A percentile compares a stretch with the other conserved stretches of the same genome.
These are phyloP conservation scores for Parochlus steinenii DNA, from an alignment of 2,888 invertebrate genomes.

Conservation along the genomic window DNA sequence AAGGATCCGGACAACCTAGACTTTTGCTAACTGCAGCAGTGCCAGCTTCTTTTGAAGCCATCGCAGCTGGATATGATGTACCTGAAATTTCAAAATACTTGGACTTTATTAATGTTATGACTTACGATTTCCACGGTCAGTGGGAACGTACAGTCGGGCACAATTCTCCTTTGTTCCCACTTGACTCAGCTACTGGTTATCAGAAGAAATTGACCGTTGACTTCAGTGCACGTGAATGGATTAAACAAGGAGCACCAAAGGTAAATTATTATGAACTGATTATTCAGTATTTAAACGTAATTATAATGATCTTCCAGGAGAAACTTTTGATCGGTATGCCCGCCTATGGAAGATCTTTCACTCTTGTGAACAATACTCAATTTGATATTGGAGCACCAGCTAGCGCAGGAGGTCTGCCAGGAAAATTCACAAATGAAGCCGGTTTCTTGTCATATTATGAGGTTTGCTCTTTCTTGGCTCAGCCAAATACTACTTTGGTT, in stretches of 20 bases:
- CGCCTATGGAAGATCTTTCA: slow-evolving; percentile 84
- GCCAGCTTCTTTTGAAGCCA: slow-evolving; percentile 84
- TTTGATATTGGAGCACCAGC: slow-evolving; percentile 88
- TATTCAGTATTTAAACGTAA: too few relatives aligned
- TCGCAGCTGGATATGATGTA: slow-evolving; percentile 85
- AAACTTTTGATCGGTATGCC: slow-evolving; percentile 92
- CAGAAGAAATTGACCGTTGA: slow-evolving; percentile 89
- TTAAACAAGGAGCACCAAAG: slow-evolving; percentile 81
- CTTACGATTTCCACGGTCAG: slow-evolving; percentile 89
- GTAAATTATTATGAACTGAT: too few relatives aligned
- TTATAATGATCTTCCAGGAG: too few relatives aligned
- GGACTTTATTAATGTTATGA: slow-evolving; percentile 90
- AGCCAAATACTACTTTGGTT: slow-evolving; percentile 78
- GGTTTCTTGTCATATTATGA: slow-evolving; percentile 94
- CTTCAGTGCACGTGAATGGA: slow-evolving; percentile 82
- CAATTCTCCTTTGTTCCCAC: slow-evolving; percentile 76
- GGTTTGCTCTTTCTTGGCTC: slow-evolving; percentile 79
- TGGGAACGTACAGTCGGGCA: slow-evolving; percentile 90
- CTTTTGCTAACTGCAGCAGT: slow-evolving; percentile 75
- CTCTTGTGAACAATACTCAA: slow-evolving; percentile 66
- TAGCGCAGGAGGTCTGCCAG: slow-evolving; percentile 69
- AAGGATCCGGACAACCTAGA: slow-evolving; percentile 66
- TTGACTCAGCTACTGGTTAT: slow-evolving; percentile 77
- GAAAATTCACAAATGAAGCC: slow-evolving; percentile 81
- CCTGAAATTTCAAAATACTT: slow-evolving; percentile 86